Percentiles rank a stretch among this genome's conserved stretches.
phyloP scores from a whole-genome alignment of 2,888 invertebrate genomes.

The Lordiphosa andalusiaca region DNA sequence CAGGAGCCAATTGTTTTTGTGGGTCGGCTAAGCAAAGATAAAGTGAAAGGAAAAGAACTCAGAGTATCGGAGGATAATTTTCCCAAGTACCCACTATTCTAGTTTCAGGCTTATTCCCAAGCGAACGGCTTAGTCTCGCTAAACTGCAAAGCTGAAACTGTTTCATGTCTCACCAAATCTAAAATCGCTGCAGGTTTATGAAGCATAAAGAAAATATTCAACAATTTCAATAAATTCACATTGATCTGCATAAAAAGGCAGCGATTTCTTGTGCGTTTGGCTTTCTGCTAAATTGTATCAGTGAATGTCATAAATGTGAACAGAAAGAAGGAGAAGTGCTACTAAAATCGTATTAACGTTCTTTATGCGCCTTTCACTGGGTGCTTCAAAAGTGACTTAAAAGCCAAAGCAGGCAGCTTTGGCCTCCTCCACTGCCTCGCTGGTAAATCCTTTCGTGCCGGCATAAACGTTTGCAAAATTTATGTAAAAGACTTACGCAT shows the following conservation, averaged over 20 bases:
- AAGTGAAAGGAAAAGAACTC: too few relatives aligned
- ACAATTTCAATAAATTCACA: slow-evolving; percentile 55
- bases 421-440: slow-evolving; percentile 12
- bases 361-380: slow-evolving; percentile 31
- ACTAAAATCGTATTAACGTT: slow-evolving; percentile 60
- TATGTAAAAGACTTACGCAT: slow-evolving; percentile 73
- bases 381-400: slow-evolving; percentile 49
- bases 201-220: slow-evolving; percentile 46
- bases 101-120: too few relatives aligned
- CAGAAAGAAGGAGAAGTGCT: slow-evolving; percentile 29
- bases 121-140: background rate
- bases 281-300: slow-evolving; percentile 54
- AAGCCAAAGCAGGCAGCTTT: slow-evolving; percentile 30
- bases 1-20: slow-evolving; percentile 32
- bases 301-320: slow-evolving; percentile 60
- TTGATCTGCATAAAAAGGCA: slow-evolving; percentile 54
- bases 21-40: slow-evolving; percentile 43
- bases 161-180: slow-evolving; percentile 26
- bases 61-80: too few relatives aligned
- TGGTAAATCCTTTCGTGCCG: slow-evolving; percentile 65
- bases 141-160: slow-evolving; percentile 10
- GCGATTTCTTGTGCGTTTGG: slow-evolving; percentile 26
- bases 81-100: too few relatives aligned
- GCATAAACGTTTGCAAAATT: slow-evolving; percentile 67
- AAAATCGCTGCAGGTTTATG: slow-evolving; percentile 47